Evolutionary conservation across 2,113 vertebrate genomes (phyloP).

Genomic region (Garra rufa): DNA sequence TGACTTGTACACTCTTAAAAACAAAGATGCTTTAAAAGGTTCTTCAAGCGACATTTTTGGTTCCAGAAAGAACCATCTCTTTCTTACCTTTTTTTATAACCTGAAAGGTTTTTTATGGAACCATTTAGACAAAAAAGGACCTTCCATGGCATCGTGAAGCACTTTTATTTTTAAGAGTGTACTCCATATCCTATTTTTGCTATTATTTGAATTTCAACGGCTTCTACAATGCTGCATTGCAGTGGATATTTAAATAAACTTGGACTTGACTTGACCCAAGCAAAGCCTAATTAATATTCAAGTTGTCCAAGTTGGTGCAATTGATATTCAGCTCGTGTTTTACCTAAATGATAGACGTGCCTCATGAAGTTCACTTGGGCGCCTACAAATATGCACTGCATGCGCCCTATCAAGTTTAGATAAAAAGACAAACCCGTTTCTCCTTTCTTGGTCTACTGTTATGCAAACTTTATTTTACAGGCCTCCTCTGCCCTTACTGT

Average conservation of each 20-base stretch:
- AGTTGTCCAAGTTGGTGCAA: neutral
- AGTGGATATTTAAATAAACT: neutral
- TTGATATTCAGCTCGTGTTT: conserved; percentile 31
- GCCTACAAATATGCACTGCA: conserved; percentile 1
- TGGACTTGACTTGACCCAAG: neutral
- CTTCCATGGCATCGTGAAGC: too few species aligned
- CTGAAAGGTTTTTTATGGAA: too few species aligned
- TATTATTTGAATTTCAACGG: neutral
- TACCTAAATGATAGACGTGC: neutral
- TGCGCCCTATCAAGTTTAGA: neutral
- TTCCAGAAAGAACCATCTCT: too few species aligned
- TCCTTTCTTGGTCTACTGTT: too few species aligned
- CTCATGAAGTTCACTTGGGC: neutral
- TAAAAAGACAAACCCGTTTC: neutral
- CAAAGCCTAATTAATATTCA: conserved; percentile 28
- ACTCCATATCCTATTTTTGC: neutral
- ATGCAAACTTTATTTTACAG: neutral
- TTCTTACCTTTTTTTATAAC: too few species aligned
- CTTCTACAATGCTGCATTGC: neutral
- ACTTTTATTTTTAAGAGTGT: too few species aligned
- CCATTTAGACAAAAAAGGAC: too few species aligned
- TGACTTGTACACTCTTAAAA: neutral
- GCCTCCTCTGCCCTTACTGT: neutral
- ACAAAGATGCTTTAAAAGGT: too few species aligned
- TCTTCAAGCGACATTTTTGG: too few species aligned